Evolutionary conservation across 2,888 invertebrate species (phyloP), one percentile per base, ranked within the genome.

Genomic region (Agelastica alni): DNA sequence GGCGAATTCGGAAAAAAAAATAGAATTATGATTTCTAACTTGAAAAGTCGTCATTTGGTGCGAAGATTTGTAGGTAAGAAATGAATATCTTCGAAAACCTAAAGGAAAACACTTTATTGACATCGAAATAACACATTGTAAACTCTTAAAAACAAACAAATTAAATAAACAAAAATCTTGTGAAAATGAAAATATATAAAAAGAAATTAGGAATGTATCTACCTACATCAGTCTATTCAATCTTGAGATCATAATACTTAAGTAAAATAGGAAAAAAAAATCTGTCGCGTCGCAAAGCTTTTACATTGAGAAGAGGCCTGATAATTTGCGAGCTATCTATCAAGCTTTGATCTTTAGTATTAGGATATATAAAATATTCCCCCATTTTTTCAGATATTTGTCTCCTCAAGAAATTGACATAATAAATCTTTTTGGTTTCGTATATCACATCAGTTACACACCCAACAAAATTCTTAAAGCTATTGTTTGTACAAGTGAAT

Each of bases 351-450:
- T 39, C 39, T 20, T 39, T 39, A 13, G 10, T 39, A 39, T 39
- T 39, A 3, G 39, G 39, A n/a, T 39, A 20, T 2, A 39, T 13
- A 39, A 39, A 39, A 9, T 39, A 20, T 6, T 18, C 6, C 18
- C 39, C 39, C 9, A 20, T 20, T 39, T 39, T 39, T 9, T 39
- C 39, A 9, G 39, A 13, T 2, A 12, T 45, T 52, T 52, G 52
- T 12, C 43, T 43, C 30, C 43, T 43, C 26, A 28, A 10, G 31
- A 32, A 51, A 43, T 31, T 43, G 7, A 51, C 42, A 16, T 31
- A 43, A 32, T 22, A 51, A 10, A 43, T 6, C 9, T 17, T 42
- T 18, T 42, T 51, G 7, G 43, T n/a, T n/a, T 32, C 28, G 41
- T 42, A 14, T 30, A 42, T 13, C 7, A 42, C 12, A 6, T 51